These are phyloP conservation scores for Battus philenor DNA, from an alignment of 1,140 invertebrate species.

Conservation along the genomic window DNA sequence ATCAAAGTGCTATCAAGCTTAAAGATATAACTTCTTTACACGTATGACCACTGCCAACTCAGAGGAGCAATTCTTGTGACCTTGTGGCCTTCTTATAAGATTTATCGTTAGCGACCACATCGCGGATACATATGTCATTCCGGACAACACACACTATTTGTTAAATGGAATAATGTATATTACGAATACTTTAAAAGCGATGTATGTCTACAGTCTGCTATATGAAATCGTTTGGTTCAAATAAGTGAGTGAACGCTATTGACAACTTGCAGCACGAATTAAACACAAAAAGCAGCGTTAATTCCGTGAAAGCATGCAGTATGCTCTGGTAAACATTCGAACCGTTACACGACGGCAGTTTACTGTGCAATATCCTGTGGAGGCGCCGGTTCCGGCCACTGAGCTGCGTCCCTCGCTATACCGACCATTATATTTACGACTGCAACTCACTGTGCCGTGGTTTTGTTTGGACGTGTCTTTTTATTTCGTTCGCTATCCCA, in stretches of 20 bases:
- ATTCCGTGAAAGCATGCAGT: slow-evolving; percentile 14
- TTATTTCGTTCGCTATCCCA: neutral
- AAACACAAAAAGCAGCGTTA: slow-evolving; percentile 4
- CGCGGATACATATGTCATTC: too few species aligned
- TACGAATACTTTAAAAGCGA: too few species aligned
- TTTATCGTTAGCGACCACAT: too few species aligned
- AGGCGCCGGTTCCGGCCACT: slow-evolving; percentile 28
- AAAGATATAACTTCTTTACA: too few species aligned
- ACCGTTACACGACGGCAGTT: slow-evolving; percentile 31
- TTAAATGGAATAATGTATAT: too few species aligned
- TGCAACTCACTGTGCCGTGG: neutral
- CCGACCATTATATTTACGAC: slow-evolving; percentile 9
- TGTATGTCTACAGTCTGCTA: too few species aligned
- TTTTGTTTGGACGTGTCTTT: slow-evolving; percentile 1
- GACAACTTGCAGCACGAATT: slow-evolving; percentile 1
- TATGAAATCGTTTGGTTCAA: too few species aligned
- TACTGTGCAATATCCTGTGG: slow-evolving; percentile 39
- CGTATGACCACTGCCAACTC: too few species aligned
- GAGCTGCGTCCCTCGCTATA: slow-evolving; percentile 19
- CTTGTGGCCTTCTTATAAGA: too few species aligned
- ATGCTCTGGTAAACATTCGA: slow-evolving; percentile 30
- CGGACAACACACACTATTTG: too few species aligned
- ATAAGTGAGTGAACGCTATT: neutral
- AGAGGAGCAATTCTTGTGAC: too few species aligned
- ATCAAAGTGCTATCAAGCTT: too few species aligned